Evolutionary conservation across 2,797 vertebrate species (phyloP).

Genomic region (Lepilemur ruficaudatus): DNA sequence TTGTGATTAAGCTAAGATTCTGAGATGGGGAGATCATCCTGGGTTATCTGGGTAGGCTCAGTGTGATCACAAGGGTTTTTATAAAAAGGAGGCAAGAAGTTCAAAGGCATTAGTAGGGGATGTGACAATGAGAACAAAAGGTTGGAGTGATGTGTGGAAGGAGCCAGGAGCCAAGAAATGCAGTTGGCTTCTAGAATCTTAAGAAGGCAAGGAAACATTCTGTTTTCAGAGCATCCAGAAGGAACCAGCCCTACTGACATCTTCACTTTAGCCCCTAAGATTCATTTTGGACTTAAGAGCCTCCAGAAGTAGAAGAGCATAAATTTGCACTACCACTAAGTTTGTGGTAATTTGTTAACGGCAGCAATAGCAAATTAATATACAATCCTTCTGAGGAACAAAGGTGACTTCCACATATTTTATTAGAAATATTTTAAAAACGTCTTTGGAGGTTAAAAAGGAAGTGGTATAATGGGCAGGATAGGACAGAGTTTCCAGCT

Average conservation of each 20-base stretch:
- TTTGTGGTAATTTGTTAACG: not conserved
- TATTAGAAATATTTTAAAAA: constrained; percentile 55
- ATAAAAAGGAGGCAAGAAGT: not conserved
- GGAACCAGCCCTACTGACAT: not conserved
- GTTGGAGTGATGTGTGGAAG: not conserved
- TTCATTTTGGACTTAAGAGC: not conserved
- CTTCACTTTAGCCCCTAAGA: not conserved
- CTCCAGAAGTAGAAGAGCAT: not conserved
- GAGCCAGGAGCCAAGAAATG: not conserved
- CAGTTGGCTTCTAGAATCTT: not conserved
- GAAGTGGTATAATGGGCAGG: not conserved
- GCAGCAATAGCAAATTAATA: not conserved
- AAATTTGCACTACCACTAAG: not conserved
- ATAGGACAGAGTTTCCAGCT: not conserved
- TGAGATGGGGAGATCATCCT: not conserved
- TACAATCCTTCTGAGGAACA: not conserved
- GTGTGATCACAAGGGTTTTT: not conserved
- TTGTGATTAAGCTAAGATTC: not conserved
- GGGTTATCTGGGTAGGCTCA: not conserved
- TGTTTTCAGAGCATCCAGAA: not conserved
- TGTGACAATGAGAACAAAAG: not conserved
- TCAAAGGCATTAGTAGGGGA: not conserved
- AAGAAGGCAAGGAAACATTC: not conserved
- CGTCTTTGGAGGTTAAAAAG: constrained; percentile 13
- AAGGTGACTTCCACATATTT: constrained; percentile 15